Percentiles rank a stretch among this genome's conserved stretches.
These are phyloP conservation scores for Eubasilissa regina DNA, from an alignment of 1,140 invertebrate genomes.

Conservation along the genomic window DNA sequence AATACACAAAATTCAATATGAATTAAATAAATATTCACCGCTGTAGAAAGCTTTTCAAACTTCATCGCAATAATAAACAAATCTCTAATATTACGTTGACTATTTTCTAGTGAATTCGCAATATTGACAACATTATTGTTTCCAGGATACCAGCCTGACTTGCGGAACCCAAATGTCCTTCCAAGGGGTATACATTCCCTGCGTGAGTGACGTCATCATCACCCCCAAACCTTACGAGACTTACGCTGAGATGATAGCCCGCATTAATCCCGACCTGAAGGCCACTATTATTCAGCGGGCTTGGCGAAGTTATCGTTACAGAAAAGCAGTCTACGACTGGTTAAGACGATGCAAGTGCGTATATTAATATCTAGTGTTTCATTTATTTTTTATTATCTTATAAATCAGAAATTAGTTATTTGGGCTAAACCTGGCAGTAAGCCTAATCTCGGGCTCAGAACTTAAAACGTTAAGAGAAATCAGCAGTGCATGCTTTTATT, in stretches of 20 bases:
- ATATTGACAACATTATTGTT: not conserved
- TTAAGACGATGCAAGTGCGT: slow-evolving; percentile 67
- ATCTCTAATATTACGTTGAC: no score
- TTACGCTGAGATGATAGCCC: slow-evolving; percentile 61
- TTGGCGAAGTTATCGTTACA: slow-evolving; percentile 71
- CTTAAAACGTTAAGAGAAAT: no score
- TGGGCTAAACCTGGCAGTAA: no score
- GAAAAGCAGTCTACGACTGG: slow-evolving; percentile 69
- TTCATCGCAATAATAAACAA: no score
- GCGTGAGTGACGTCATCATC: slow-evolving; percentile 73
- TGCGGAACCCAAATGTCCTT: slow-evolving; percentile 73
- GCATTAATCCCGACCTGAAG: slow-evolving; percentile 71
- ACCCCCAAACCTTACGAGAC: slow-evolving; percentile 69
- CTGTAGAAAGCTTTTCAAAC: no score
- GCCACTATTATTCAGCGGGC: slow-evolving; percentile 76
- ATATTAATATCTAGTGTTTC: not conserved
- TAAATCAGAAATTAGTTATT: no score
- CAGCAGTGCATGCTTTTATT: no score
- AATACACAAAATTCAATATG: no score
- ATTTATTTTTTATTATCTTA: not conserved
- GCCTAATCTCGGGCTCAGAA: no score
- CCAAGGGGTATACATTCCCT: slow-evolving; percentile 73
- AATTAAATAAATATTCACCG: no score
- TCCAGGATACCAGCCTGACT: slow-evolving; percentile 69
- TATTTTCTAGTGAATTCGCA: no score